Conservation (phyloP, 2,113 vertebrate genomes). For the Zosterops borbonicus region DNA sequence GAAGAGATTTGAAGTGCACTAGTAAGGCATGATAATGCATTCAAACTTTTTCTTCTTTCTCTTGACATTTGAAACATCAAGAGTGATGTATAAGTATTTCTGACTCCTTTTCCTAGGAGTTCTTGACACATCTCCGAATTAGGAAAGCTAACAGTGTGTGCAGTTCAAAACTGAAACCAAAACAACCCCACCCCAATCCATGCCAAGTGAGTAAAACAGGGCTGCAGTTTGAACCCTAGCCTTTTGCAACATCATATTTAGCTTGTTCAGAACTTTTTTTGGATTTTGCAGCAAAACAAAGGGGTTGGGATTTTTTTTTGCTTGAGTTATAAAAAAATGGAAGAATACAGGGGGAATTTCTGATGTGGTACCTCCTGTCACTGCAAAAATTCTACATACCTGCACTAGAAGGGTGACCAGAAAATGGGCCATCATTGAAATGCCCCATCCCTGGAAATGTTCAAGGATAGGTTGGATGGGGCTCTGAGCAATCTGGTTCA, state of each 20-base stretch:
- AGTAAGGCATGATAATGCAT: not conserved
- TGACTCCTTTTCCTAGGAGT: not conserved
- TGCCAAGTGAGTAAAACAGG: not conserved
- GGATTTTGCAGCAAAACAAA: not conserved
- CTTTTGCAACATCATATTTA: not conserved
- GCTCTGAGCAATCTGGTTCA: not conserved
- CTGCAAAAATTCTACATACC: not conserved
- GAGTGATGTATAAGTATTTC: not conserved
- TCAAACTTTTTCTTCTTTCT: conserved; percentile 15
- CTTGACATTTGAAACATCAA: conserved; percentile 47
- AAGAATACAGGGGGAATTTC: not conserved
- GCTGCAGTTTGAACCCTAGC: not conserved
- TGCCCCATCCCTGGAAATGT: not conserved
- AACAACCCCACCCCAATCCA: not conserved
- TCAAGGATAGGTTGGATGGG: not conserved
- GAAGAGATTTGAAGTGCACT: not conserved
- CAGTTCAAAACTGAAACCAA: not conserved
- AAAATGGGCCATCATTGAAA: not conserved
- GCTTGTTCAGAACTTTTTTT: not conserved
- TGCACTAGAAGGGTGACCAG: not conserved
- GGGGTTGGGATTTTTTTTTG: not conserved
- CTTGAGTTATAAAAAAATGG: not conserved
- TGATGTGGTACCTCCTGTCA: not conserved
- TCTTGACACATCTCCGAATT: not conserved
- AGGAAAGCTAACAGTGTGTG: not conserved